Percentiles rank a stretch among this genome's conserved stretches.
Evolutionary conservation across 2,113 vertebrate species (phyloP).

Genomic region (Trachemys scripta): DNA sequence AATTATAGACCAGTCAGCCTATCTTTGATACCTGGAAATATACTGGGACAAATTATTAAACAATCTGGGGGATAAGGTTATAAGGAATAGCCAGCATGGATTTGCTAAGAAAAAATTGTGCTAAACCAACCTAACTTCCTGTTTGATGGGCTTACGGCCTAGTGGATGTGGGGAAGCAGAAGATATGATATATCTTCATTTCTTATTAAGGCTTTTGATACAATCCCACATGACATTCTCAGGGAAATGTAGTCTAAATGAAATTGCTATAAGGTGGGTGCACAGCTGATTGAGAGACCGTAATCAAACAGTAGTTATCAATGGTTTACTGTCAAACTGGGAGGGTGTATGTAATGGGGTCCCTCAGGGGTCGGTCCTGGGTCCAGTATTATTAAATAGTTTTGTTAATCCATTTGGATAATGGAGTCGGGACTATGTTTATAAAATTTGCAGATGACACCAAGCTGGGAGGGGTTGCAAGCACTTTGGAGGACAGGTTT

Average conservation of each 20-base stretch:
- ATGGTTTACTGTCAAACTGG: neutral
- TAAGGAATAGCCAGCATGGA: neutral
- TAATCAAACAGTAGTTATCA: neutral
- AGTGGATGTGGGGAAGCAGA: neutral
- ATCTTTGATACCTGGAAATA: neutral
- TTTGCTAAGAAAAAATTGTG: neutral
- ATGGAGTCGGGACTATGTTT: neutral
- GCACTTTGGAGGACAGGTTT: neutral
- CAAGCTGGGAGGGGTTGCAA: neutral
- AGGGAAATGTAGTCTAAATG: neutral
- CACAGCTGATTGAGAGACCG: neutral
- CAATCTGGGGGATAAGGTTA: neutral
- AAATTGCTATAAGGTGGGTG: neutral
- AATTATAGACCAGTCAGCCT: neutral
- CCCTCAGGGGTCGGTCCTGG: neutral
- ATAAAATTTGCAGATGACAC: neutral
- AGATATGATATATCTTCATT: neutral
- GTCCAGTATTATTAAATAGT: neutral
- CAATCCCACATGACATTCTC: neutral
- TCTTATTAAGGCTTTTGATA: neutral
- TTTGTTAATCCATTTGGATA: neutral
- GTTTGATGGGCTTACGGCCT: neutral
- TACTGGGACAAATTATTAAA: neutral
- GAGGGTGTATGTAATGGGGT: neutral
- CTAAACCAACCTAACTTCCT: neutral